Evolutionary conservation across 2,113 vertebrate species (phyloP).

Genomic region (rat (Rattus norvegicus)): GRCr8 NC_086036.1:47917001-47917500

Average conservation of each 20-base stretch:
- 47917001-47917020: neutral
- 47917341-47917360: neutral
- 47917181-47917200: neutral
- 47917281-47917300: neutral
- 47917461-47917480: neutral
- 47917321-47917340: neutral
- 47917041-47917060: neutral
- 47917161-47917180: neutral
- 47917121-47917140: neutral
- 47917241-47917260: neutral
- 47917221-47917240: neutral
- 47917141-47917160: neutral
- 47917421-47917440: conserved; percentile 11
- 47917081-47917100: neutral
- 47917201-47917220: neutral
- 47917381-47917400: neutral
- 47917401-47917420: neutral
- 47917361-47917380: conserved; percentile 1
- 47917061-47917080: neutral
- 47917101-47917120: neutral
- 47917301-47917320: neutral
- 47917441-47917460: neutral
- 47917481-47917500: neutral
- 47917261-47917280: neutral
- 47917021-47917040: neutral